A percentile compares a stretch with the other conserved stretches of the same genome.
Conservation (phyloP, 2,888 invertebrate species). For the Calameuta idolon region DNA sequence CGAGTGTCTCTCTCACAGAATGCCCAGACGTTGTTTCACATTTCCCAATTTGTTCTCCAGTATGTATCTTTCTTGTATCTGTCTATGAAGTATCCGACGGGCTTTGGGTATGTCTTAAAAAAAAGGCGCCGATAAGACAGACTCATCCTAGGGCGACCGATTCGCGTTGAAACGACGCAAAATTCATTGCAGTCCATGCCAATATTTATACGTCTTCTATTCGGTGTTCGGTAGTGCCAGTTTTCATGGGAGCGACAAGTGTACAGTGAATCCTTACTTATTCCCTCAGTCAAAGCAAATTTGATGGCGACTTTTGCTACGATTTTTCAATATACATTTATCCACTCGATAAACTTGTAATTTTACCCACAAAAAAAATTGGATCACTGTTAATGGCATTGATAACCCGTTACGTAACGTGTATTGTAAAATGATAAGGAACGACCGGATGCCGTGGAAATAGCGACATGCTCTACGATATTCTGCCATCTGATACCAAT, state of each 20-base stretch:
- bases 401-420: background rate
- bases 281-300: background rate
- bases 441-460: background rate
- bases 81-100: background rate
- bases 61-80: background rate
- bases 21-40: background rate
- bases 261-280: background rate
- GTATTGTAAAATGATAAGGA: background rate
- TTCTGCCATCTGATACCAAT: constrained; percentile 8
- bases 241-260: background rate
- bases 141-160: background rate
- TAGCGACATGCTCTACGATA: constrained; percentile 4
- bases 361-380: background rate
- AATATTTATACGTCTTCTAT: background rate
- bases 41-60: background rate
- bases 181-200: background rate
- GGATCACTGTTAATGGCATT: background rate
- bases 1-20: background rate
- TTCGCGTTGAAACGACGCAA: background rate
- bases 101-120: background rate
- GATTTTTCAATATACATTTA: background rate
- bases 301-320: background rate
- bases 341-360: background rate
- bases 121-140: background rate
- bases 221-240: background rate